Percentiles rank a stretch among this genome's conserved stretches.
These are phyloP conservation scores for Hippoglossus hippoglossus DNA, from an alignment of 2,797 vertebrate genomes.

Conservation along the genomic window DNA sequence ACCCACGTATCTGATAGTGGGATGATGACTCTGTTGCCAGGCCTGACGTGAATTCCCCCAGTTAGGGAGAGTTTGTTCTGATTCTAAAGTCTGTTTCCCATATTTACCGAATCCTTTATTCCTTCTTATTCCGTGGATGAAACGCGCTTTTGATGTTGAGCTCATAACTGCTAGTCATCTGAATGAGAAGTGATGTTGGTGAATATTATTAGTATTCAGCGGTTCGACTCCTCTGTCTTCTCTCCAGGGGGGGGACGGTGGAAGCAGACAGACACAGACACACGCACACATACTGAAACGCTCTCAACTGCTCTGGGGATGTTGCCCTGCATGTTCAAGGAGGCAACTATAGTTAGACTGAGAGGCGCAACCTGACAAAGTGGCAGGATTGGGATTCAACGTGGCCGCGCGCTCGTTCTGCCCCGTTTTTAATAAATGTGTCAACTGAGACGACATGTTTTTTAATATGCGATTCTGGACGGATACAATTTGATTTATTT, in stretches of 20 bases:
- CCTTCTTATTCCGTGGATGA: constrained; percentile 62
- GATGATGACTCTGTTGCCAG: constrained; percentile 7
- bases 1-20: background rate
- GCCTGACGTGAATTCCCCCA: constrained; percentile 25
- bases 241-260: constrained; percentile 58
- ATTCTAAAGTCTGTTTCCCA: constrained; percentile 47
- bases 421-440: too few species aligned
- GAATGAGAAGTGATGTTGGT: constrained; percentile 59
- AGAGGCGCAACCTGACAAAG: constrained; percentile 55
- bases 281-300: constrained; percentile 30
- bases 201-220: constrained; percentile 75
- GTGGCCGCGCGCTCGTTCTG: constrained; percentile 7
- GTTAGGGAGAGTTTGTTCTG: constrained; percentile 30
- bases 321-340: constrained; percentile 62
- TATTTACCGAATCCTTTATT: constrained; percentile 69
- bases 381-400: constrained; percentile 50
- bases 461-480: background rate
- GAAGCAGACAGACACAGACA: constrained; percentile 37
- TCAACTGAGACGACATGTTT: too few species aligned
- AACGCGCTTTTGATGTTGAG: constrained; percentile 70
- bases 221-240: constrained; percentile 50
- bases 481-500: too few species aligned
- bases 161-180: constrained; percentile 67
- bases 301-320: constrained; percentile 33
- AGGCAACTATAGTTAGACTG: constrained; percentile 26